phyloP scores from a whole-genome alignment of 2,888 invertebrate species.

The Boloria euphrosyne region DNA sequence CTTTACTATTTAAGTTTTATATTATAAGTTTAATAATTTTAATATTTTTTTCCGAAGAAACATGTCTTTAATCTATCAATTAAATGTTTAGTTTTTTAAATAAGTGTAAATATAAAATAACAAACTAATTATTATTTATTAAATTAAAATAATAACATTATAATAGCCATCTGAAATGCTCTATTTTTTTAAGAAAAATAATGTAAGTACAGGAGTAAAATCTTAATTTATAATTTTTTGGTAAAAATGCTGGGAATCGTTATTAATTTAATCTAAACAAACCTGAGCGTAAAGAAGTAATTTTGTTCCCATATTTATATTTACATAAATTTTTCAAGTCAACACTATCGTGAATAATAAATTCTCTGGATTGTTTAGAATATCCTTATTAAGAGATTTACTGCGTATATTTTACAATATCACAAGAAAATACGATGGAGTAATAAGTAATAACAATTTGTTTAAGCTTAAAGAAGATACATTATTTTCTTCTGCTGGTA shows the following conservation, averaged over 20 bases:
- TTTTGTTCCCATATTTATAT: conserved; percentile 59
- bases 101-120: too few species aligned
- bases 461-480: conserved; percentile 40
- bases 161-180: not conserved
- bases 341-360: conserved; percentile 48
- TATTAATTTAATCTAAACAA: not conserved
- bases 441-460: conserved; percentile 23
- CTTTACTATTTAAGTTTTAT: too few species aligned
- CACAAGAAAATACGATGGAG: conserved; percentile 10
- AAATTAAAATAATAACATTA: too few species aligned
- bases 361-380: conserved; percentile 52
- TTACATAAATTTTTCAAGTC: conserved; percentile 47
- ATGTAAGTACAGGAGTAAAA: not conserved
- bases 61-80: too few species aligned
- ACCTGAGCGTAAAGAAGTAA: conserved; percentile 15
- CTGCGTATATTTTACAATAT: conserved; percentile 20
- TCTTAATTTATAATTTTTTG: conserved; percentile 2
- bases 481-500: conserved; percentile 66
- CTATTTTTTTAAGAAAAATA: conserved; percentile 2
- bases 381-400: not conserved
- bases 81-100: too few species aligned
- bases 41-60: too few species aligned
- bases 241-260: conserved; percentile 13
- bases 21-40: too few species aligned
- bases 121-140: too few species aligned